These are phyloP conservation scores for Ispidina lecontei DNA, from an alignment of 2,797 vertebrate genomes.

Conservation along the genomic window DNA sequence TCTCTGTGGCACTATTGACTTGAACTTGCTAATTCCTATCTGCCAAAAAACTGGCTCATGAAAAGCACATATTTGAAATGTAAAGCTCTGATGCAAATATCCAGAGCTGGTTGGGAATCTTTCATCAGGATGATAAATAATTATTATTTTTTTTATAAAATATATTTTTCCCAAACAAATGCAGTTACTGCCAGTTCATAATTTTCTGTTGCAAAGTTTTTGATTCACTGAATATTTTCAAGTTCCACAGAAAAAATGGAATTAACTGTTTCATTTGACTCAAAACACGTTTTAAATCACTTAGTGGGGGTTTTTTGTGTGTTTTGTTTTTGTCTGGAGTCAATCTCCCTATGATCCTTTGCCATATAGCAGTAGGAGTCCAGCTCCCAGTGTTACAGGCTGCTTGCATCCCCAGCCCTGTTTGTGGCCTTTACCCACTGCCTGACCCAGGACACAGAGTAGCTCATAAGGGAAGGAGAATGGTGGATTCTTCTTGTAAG, in stretches of 20 bases:
- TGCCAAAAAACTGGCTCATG: conserved; percentile 38
- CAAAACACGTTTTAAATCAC: not conserved
- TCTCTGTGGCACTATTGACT: conserved; percentile 34
- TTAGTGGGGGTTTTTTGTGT: not conserved
- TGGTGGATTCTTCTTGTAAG: accelerated
- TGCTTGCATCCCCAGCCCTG: not conserved
- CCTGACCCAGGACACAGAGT: accelerated
- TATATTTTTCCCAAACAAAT: not conserved
- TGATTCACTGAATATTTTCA: not conserved
- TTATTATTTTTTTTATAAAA: not conserved
- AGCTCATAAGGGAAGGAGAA: not conserved
- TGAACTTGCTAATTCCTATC: conserved; percentile 15
- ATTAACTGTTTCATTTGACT: not conserved
- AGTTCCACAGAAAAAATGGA: not conserved
- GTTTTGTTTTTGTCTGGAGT: not conserved
- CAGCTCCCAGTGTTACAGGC: not conserved
- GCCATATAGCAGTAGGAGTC: not conserved
- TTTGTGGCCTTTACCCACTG: not conserved
- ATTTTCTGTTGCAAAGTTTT: not conserved
- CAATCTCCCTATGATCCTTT: not conserved
- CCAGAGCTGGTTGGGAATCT: not conserved
- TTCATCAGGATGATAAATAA: conserved; percentile 45
- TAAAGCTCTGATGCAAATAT: conserved; percentile 62
- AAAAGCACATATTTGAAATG: conserved; percentile 22
- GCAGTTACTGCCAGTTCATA: not conserved